phyloP scores from a whole-genome alignment of 2,113 vertebrate genomes.

The Fulica atra region DNA sequence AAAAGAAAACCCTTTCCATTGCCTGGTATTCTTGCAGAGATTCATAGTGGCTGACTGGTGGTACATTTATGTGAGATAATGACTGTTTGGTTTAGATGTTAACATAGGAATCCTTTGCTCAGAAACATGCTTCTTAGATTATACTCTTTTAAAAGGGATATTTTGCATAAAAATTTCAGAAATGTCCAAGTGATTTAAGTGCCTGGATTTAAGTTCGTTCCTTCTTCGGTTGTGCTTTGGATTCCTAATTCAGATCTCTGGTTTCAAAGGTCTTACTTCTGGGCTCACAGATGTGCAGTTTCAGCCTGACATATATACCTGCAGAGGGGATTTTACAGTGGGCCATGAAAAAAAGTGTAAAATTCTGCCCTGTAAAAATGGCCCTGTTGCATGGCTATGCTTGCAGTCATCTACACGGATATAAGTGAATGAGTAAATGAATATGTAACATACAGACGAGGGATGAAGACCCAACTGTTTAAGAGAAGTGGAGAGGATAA shows the following conservation, averaged over 20 bases:
- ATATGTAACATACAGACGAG: background rate
- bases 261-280: background rate
- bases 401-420: background rate
- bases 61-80: slow-evolving; percentile 18
- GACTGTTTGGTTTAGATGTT: slow-evolving; percentile 32
- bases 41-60: background rate
- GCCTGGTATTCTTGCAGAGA: slow-evolving; percentile 22
- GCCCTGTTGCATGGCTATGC: background rate
- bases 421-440: background rate
- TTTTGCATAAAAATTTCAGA: background rate
- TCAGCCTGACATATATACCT: background rate
- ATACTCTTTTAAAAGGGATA: background rate
- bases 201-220: background rate
- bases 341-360: background rate
- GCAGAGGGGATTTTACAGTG: background rate
- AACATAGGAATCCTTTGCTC: slow-evolving; percentile 24
- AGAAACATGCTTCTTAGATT: background rate
- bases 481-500: background rate
- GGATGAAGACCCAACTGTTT: background rate
- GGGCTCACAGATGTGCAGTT: background rate
- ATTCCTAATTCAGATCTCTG: background rate
- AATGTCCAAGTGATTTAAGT: background rate
- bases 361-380: background rate
- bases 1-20: slow-evolving; percentile 15
- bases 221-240: background rate